Conservation (phyloP, 2,113 vertebrate genomes). For the Limnothrissa miodon region DNA sequence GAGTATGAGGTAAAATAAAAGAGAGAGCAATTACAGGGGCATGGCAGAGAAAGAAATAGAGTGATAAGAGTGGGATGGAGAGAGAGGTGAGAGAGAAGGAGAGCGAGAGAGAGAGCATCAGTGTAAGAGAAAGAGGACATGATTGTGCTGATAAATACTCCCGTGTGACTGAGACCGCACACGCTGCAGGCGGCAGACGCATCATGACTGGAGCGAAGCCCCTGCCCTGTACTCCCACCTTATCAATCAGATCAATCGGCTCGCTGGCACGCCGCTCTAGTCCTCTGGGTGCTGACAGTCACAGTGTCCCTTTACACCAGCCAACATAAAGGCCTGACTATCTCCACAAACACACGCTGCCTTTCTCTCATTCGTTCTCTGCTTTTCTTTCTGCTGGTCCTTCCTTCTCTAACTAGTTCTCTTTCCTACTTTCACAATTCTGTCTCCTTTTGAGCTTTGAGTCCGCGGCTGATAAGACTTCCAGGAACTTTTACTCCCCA, state of each 20-base stretch:
- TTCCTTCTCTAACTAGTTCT: not conserved
- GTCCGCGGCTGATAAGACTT: not conserved
- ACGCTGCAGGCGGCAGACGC: too few relatives aligned
- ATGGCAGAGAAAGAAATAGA: slow-evolving; percentile 7
- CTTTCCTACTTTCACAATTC: not conserved
- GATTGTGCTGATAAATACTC: not conserved
- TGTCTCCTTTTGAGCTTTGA: too few relatives aligned
- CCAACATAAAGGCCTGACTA: not conserved
- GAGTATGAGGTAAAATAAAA: not conserved
- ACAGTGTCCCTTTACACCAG: not conserved
- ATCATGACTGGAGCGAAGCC: not conserved
- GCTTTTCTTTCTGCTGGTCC: not conserved
- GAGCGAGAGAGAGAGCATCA: not conserved
- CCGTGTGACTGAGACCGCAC: not conserved
- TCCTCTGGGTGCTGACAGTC: not conserved
- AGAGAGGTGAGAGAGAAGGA: not conserved
- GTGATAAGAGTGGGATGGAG: not conserved
- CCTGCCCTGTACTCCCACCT: not conserved
- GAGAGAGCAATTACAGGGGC: not conserved
- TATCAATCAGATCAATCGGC: slow-evolving; percentile 11
- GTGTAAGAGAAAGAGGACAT: not conserved
- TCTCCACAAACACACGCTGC: not conserved
- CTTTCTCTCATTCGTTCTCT: not conserved
- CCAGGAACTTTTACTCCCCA: not conserved
- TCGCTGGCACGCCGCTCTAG: not conserved